Evolutionary conservation across 2,113 vertebrate genomes (phyloP), one percentile per base, ranked within the genome.

Genomic region (Paraplagusia blochii): DNA sequence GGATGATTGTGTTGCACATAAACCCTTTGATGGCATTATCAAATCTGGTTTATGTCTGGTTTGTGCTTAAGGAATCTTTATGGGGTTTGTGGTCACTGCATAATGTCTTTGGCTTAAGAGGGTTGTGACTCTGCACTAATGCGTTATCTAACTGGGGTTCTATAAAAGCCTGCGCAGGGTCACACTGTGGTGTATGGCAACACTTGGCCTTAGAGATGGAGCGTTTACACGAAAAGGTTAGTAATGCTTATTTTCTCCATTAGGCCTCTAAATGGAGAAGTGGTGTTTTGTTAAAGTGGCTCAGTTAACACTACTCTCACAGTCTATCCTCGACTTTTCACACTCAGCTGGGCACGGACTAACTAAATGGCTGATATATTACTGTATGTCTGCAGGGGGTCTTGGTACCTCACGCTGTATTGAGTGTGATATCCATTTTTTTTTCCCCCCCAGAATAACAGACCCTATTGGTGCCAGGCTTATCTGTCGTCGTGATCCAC

Each of bases 261-360:
- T 39, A 35, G 15, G 35, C 42, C 50, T 64, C 76, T 69, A 83
- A 80, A 82, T 82, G 80, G 67, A 78, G 72, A 73, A 80, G 64
- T 53, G 10, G 66, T 80, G 69, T 83, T 70, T 76, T 59, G 52
- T 11, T 56, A 29, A 63, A 72, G 59, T 36, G 63, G 57, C 67
- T 46, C 22, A 40, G 47, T 39, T 77, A 56, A 36, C 62, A 61
- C 66, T 33, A 18, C 65, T 70, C 54, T 66, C 44, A 16, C 53
- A 33, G 74, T 11, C 18, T 47, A 51, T 69, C 48, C 57, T 67
- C 66, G 79, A 53, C 62, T 60, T 58, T 68, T 72, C 67, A 73
- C 80, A 76, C 68, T 70, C 65, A 36, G 48, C 52, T 48, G 71
- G 66, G 77, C 71, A 68, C 77, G 73, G 52, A 62, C 60, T 46